Percentiles rank a stretch among this genome's conserved stretches.
These are phyloP conservation scores for Helostoma temminkii DNA, from an alignment of 2,797 vertebrate species.

Conservation along the genomic window DNA sequence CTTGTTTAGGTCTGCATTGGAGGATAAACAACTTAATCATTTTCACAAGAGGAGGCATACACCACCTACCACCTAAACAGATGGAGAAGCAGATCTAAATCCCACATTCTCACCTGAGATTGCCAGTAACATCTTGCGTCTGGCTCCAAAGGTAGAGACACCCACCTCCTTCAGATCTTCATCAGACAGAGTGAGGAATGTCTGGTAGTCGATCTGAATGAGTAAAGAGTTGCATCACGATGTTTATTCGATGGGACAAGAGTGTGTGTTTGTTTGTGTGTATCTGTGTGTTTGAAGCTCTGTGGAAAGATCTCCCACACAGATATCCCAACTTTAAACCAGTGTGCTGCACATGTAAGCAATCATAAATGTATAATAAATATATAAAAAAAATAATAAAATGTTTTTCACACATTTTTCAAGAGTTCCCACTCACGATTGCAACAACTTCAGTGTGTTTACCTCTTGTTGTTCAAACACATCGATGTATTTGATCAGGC, in stretches of 20 bases:
- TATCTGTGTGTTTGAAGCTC: constrained; percentile 1
- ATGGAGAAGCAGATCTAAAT: constrained; percentile 26
- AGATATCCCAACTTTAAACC: not conserved
- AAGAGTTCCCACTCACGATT: not conserved
- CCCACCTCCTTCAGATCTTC: constrained; percentile 89
- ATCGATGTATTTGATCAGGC: constrained; percentile 84
- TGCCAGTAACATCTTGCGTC: constrained; percentile 87
- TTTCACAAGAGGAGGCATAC: constrained; percentile 3
- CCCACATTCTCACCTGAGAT: constrained; percentile 80
- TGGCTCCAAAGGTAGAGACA: constrained; percentile 86
- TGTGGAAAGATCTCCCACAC: not conserved
- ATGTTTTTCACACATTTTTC: not conserved
- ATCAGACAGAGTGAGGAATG: constrained; percentile 87
- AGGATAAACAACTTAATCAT: constrained; percentile 14
- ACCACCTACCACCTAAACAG: not conserved
- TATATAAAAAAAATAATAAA: too few relatives aligned
- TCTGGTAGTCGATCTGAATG: constrained; percentile 87
- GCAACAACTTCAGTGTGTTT: constrained; percentile 7
- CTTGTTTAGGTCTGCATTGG: constrained; percentile 73
- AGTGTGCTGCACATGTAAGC: not conserved
- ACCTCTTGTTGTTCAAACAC: constrained; percentile 88
- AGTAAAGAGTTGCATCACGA: constrained; percentile 30
- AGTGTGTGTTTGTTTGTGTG: constrained; percentile 5
- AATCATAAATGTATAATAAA: too few relatives aligned
- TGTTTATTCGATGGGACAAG: constrained; percentile 1